These are phyloP conservation scores for Ormyrus pomaceus DNA, from an alignment of 2,888 invertebrate species.

Conservation along the genomic window DNA sequence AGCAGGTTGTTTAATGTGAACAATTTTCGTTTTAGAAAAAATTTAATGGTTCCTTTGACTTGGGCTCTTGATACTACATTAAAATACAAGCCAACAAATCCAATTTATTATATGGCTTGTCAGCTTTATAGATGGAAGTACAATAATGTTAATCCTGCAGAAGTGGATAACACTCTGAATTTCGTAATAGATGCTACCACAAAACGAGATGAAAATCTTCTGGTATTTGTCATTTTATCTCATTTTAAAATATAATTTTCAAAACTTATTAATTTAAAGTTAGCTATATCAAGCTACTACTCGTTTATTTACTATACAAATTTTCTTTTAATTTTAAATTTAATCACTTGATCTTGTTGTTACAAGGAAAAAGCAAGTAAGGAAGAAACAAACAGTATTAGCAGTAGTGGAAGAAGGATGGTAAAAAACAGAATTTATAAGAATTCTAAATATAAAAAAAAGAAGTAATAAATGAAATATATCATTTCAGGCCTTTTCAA, in stretches of 20 bases:
- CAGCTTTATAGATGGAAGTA: slow-evolving; percentile 65
- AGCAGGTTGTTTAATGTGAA: neutral
- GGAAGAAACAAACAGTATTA: too few species aligned
- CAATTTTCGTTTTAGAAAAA: slow-evolving; percentile 57
- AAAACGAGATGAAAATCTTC: slow-evolving; percentile 14
- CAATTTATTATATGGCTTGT: slow-evolving; percentile 62
- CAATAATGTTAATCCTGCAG: slow-evolving; percentile 55
- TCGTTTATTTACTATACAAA: too few species aligned
- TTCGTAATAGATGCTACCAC: slow-evolving; percentile 55
- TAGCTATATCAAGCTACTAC: too few species aligned
- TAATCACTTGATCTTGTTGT: too few species aligned
- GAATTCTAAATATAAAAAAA: too few species aligned
- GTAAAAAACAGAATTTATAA: too few species aligned
- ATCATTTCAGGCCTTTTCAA: too few species aligned
- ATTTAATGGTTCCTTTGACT: slow-evolving; percentile 62
- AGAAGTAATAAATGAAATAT: too few species aligned
- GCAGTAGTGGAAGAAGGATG: too few species aligned
- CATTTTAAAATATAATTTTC: slow-evolving; percentile 7
- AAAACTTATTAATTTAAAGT: too few species aligned
- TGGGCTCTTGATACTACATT: slow-evolving; percentile 64
- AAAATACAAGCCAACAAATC: slow-evolving; percentile 62
- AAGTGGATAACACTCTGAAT: slow-evolving; percentile 53
- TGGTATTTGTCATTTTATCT: slow-evolving; percentile 21
- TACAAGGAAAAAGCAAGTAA: too few species aligned
- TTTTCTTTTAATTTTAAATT: too few species aligned